Conservation (phyloP, 2,888 invertebrate genomes). For the Eledone cirrhosa region DNA sequence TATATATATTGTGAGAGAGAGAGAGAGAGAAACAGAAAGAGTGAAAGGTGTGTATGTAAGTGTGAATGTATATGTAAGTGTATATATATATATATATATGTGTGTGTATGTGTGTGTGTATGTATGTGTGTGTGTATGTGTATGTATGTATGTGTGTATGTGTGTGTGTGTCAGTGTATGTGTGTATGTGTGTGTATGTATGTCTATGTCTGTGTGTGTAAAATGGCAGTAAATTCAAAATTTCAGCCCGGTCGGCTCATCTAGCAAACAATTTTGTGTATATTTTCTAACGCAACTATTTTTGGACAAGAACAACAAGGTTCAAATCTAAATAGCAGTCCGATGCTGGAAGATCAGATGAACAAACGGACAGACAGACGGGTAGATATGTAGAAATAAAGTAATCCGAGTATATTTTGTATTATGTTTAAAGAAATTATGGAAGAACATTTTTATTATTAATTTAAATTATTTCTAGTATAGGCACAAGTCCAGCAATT, state of each 20-base stretch:
- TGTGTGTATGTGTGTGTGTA: neutral
- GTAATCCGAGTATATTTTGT: too few species aligned
- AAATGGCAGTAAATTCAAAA: neutral
- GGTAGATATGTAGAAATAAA: too few species aligned
- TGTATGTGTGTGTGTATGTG: neutral
- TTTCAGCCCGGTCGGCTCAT: too few species aligned
- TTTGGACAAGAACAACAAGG: neutral
- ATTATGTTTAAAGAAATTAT: too few species aligned
- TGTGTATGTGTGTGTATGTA: neutral
- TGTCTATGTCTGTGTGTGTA: neutral
- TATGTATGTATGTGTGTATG: neutral
- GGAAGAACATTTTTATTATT: too few species aligned
- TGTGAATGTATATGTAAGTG: neutral
- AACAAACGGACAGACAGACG: too few species aligned
- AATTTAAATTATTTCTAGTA: too few species aligned
- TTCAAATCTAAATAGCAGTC: neutral
- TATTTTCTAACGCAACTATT: neutral
- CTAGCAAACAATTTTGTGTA: neutral
- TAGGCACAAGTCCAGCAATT: too few species aligned
- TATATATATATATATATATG: conserved; percentile 2
- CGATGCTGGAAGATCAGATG: too few species aligned
- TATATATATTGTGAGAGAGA: too few species aligned
- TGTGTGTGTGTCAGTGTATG: too few species aligned
- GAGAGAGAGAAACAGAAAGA: neutral
- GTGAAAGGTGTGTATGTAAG: neutral